These are phyloP conservation scores for Bufo gargarizans DNA, from an alignment of 2,113 vertebrate species.

Conservation along the genomic window DNA sequence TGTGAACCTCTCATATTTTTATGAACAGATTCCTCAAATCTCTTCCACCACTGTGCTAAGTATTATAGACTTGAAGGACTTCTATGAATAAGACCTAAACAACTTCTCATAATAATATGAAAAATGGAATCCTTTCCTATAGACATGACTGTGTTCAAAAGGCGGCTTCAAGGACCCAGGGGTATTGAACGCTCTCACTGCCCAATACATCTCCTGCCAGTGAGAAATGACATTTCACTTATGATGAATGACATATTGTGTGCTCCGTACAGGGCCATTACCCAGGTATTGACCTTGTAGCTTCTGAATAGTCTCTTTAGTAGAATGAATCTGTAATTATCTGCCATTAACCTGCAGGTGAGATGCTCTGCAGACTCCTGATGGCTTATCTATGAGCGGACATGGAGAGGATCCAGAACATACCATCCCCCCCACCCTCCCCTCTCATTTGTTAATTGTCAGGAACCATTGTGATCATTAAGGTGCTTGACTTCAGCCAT, in stretches of 20 bases:
- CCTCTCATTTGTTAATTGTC: neutral
- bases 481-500: constrained; percentile 11
- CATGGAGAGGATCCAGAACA: no score
- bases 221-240: neutral
- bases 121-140: neutral
- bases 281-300: neutral
- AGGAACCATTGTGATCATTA: constrained; percentile 14
- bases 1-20: no score
- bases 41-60: neutral
- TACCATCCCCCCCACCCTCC: neutral
- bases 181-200: neutral
- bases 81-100: neutral
- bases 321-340: neutral
- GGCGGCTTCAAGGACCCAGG: neutral
- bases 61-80: neutral
- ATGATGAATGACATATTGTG: neutral
- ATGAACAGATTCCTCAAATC: no score
- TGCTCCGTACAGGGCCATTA: neutral
- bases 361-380: neutral
- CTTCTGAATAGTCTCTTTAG: neutral
- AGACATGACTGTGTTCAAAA: neutral
- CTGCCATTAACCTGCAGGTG: neutral
- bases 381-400: no score
- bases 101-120: neutral
- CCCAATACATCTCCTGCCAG: neutral